Conservation (phyloP, 2,113 vertebrate genomes). For the Austrofundulus limnaeus region DNA sequence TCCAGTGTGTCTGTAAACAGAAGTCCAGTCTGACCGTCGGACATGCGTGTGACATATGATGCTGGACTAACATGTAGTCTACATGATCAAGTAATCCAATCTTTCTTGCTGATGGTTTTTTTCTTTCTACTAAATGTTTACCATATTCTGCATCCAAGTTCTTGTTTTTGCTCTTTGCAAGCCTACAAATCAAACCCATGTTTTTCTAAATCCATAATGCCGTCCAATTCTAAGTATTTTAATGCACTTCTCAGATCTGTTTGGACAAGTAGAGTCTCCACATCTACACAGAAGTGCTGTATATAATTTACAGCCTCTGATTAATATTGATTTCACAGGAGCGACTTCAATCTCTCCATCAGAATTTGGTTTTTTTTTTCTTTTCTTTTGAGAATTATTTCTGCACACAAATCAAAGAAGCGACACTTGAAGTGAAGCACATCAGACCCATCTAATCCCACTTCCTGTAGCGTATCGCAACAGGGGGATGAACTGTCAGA, state of each 20-base stretch:
- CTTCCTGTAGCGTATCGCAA: conserved; percentile 56
- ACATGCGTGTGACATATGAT: background rate
- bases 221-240: background rate
- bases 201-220: background rate
- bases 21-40: background rate
- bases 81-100: background rate
- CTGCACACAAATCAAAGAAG: conserved; percentile 47
- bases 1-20: conserved; percentile 8
- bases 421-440: conserved; percentile 36
- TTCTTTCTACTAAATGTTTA: background rate
- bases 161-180: background rate
- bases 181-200: conserved; percentile 5
- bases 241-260: background rate
- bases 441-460: conserved; percentile 60
- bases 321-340: conserved; percentile 48
- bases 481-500: conserved; percentile 55
- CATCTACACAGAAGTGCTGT: background rate
- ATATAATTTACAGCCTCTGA: conserved; percentile 11
- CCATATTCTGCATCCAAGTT: background rate
- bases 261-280: background rate
- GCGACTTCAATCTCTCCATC: conserved; percentile 24
- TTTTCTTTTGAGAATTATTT: conserved; percentile 30
- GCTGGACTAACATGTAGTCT: background rate
- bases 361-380: conserved; percentile 35
- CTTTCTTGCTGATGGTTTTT: background rate